Conservation (phyloP, 2,797 vertebrate genomes). For the Sebastes matsubarae region DNA sequence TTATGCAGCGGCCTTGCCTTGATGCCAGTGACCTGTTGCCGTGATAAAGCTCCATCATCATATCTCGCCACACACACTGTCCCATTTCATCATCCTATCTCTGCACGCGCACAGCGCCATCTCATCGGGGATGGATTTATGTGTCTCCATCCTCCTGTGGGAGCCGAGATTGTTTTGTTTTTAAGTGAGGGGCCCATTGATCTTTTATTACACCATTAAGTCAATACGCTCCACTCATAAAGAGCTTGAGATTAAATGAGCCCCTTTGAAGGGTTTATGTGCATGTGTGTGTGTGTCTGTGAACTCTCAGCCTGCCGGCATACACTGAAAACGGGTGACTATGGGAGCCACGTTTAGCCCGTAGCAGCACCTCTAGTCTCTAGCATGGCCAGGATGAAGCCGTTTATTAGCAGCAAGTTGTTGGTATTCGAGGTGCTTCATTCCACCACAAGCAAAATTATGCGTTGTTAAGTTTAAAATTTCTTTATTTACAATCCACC, state of each 20-base stretch:
- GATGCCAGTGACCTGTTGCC: slow-evolving; percentile 48
- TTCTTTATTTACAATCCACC: slow-evolving; percentile 1
- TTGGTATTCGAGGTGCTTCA: slow-evolving; percentile 1
- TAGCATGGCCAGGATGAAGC: not conserved
- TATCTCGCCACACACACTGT: slow-evolving; percentile 46
- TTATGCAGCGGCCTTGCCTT: slow-evolving; percentile 14
- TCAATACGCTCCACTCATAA: slow-evolving; percentile 76
- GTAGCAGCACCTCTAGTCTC: slow-evolving; percentile 15
- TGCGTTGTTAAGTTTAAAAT: slow-evolving; percentile 2
- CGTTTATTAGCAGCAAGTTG: slow-evolving; percentile 10
- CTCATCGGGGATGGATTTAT: slow-evolving; percentile 72
- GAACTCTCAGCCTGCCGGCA: slow-evolving; percentile 44
- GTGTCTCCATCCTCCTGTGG: slow-evolving; percentile 57
- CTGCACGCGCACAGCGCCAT: slow-evolving; percentile 34
- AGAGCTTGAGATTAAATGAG: slow-evolving; percentile 78
- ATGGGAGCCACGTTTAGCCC: slow-evolving; percentile 17
- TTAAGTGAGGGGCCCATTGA: slow-evolving; percentile 77
- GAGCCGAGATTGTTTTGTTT: slow-evolving; percentile 76
- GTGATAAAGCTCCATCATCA: slow-evolving; percentile 68
- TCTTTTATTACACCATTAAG: slow-evolving; percentile 82
- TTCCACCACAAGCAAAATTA: not conserved
- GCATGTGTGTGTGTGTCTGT: slow-evolving; percentile 34
- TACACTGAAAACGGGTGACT: slow-evolving; percentile 33
- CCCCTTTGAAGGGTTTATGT: slow-evolving; percentile 73
- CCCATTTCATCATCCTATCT: slow-evolving; percentile 54